Percentiles rank a stretch among this genome's conserved stretches.
Evolutionary conservation across 2,797 vertebrate species (phyloP).

Genomic region (Sebastes trivittatus): DNA sequence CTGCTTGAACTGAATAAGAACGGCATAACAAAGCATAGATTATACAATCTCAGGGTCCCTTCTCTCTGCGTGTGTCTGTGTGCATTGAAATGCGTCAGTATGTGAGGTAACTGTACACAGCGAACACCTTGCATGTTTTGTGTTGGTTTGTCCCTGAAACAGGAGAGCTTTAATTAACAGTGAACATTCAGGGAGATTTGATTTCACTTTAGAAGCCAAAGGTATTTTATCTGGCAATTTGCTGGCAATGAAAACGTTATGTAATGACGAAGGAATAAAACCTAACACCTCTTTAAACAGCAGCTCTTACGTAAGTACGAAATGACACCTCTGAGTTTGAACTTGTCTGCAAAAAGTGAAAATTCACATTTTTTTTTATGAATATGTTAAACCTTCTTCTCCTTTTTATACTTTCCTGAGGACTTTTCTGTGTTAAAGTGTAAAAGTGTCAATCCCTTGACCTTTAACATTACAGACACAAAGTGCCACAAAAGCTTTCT

Average conservation of each 20-base stretch:
- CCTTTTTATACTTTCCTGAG: background rate
- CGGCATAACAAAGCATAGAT: background rate
- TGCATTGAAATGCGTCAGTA: background rate
- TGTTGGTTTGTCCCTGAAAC: slow-evolving; percentile 15
- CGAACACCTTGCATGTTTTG: slow-evolving; percentile 7
- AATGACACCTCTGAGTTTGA: background rate
- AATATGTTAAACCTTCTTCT: background rate
- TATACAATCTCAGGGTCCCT: slow-evolving; percentile 6
- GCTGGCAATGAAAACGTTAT: slow-evolving; percentile 38
- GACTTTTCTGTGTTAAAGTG: background rate
- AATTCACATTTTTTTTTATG: background rate
- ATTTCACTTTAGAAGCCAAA: slow-evolving; percentile 31
- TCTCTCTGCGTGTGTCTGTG: background rate
- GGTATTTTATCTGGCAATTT: slow-evolving; percentile 30
- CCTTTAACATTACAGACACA: background rate
- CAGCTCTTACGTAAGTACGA: slow-evolving; percentile 21
- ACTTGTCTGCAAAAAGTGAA: background rate
- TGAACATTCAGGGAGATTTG: slow-evolving; percentile 22
- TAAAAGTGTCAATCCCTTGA: background rate
- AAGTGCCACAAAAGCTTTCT: background rate
- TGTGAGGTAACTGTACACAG: background rate
- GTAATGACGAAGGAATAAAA: slow-evolving; percentile 12
- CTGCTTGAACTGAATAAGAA: background rate
- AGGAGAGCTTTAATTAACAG: slow-evolving; percentile 44
- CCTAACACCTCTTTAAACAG: background rate